phyloP scores from a whole-genome alignment of 2,888 invertebrate genomes.

The Xanthostigma xanthostigma region DNA sequence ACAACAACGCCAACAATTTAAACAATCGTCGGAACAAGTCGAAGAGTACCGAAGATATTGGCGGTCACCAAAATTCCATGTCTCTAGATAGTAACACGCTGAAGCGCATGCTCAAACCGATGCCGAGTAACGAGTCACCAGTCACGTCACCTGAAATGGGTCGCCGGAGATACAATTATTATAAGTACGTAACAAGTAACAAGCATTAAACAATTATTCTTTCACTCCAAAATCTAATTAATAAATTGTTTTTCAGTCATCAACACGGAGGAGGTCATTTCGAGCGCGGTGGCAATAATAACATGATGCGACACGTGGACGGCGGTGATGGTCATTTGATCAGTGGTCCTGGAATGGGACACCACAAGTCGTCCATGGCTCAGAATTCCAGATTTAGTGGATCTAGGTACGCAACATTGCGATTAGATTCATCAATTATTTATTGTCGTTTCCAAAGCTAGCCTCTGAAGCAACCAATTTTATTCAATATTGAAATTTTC shows the following conservation, averaged over 20 bases:
- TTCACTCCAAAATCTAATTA: too few species aligned
- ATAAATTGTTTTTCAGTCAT: too few species aligned
- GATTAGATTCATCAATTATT: too few species aligned
- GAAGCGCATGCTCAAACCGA: conserved; percentile 87
- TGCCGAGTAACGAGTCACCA: conserved; percentile 80
- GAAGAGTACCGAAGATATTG: conserved; percentile 84
- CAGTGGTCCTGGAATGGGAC: conserved; percentile 31
- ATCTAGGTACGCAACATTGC: conserved; percentile 33
- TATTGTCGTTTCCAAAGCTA: too few species aligned
- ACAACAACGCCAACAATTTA: conserved; percentile 47
- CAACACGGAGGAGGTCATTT: conserved; percentile 28
- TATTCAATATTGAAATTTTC: too few species aligned
- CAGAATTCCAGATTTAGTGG: conserved; percentile 50
- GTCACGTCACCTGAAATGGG: conserved; percentile 87
- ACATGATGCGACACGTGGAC: conserved; percentile 31
- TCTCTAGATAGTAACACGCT: conserved; percentile 69
- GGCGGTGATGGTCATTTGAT: conserved; percentile 30
- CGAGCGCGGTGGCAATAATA: conserved; percentile 39
- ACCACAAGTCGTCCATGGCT: conserved; percentile 39
- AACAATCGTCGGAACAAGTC: conserved; percentile 56
- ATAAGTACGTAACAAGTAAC: conserved; percentile 18
- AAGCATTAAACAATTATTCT: conserved; percentile 20
- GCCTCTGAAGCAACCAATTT: too few species aligned
- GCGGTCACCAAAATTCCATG: conserved; percentile 27
- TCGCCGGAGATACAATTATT: conserved; percentile 57